Evolutionary conservation across 2,888 invertebrate species (phyloP), one percentile per base, ranked within the genome.

Genomic region (Hyalella azteca): DNA sequence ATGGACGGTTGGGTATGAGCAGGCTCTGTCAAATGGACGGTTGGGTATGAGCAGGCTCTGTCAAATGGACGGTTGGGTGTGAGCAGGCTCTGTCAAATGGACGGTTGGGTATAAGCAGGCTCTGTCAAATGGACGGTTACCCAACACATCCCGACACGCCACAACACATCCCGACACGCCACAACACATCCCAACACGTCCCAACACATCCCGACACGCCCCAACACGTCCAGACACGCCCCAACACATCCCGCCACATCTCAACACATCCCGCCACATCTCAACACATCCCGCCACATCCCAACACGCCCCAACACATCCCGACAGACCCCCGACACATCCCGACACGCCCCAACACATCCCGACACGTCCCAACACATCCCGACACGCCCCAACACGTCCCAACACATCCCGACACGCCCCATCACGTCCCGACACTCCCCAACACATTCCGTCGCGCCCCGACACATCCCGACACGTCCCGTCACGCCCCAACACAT

Each of bases 351-450:
- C 54, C 19, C 19, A n/a, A n/a, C 19, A 54, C 9, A 22, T 22
- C n/a, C 19, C 13, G 9, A 22, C 13, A 22, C 19, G n/a, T 1
- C 19, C 19, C 54, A 9, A 54, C 26, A n/a, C 15, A 22, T 7
- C 15, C n/a, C 19, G 9, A 54, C n/a, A 22, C n/a, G 26, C 15
- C 13, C 19, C 15, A 19, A 54, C 45, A 4, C 2, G 0, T n/a
- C 54, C 13, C 54, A 54, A 22, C 26, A 22, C 54, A 22, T 19
- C 54, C 15, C 45, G 9, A 45, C 45, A 45, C 9, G 45, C 45
- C 9, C 45, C 45, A 45, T 11, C 40, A 22, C n/a, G 39, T 77
- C 48, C 91, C n/a, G n/a, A n/a, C n/a, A n/a, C n/a, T n/a, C n/a
- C n/a, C n/a, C n/a, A n/a, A n/a, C n/a, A n/a, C n/a, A n/a, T n/a